These are phyloP conservation scores for Campylomormyrus tamandua DNA, from an alignment of 2,113 vertebrate genomes.

Conservation along the genomic window DNA sequence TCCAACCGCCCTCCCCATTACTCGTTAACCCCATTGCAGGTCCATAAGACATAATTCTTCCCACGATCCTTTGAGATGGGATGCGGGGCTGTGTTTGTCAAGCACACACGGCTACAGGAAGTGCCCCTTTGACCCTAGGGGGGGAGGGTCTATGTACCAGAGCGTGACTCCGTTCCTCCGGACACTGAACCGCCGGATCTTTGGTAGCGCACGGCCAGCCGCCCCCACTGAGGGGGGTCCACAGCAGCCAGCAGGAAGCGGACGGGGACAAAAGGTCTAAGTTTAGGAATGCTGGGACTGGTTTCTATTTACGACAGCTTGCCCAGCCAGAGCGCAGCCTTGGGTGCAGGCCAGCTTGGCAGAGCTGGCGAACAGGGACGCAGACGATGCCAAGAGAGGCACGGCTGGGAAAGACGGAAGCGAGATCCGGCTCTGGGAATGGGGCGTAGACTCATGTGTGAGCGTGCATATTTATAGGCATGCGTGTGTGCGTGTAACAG, in stretches of 20 bases:
- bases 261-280: slow-evolving; percentile 68
- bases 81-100: not conserved
- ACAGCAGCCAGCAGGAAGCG: slow-evolving; percentile 69
- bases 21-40: not conserved
- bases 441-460: not conserved
- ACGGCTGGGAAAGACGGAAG: slow-evolving; percentile 1
- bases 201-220: slow-evolving; percentile 20
- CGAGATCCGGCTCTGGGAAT: not conserved
- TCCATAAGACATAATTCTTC: not conserved
- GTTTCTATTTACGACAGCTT: slow-evolving; percentile 55
- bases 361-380: not conserved
- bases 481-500: not conserved
- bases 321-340: slow-evolving; percentile 46
- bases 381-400: not conserved
- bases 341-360: slow-evolving; percentile 41
- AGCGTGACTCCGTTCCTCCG: slow-evolving; percentile 28
- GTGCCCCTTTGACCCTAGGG: not conserved
- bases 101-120: not conserved
- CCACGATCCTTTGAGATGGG: not conserved
- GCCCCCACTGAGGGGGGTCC: slow-evolving; percentile 9
- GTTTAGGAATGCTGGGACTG: slow-evolving; percentile 61
- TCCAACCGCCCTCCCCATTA: not conserved
- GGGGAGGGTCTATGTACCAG: not conserved
- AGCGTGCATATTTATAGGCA: not conserved
- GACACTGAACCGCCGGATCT: slow-evolving; percentile 19